Conservation (phyloP, 2,797 vertebrate genomes). For the Staurois parvus region DNA sequence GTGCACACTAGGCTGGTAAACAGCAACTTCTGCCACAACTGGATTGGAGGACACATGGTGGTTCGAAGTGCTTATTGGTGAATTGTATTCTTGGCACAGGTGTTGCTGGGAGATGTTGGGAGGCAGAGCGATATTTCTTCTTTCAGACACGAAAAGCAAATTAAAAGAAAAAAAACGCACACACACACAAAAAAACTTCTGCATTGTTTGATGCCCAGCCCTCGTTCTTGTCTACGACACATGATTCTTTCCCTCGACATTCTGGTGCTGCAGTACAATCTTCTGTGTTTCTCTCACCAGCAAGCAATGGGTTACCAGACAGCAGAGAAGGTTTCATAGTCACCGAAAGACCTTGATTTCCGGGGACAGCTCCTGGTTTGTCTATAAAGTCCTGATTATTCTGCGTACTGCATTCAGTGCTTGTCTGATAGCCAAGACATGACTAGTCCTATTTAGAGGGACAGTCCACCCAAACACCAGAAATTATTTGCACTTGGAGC, state of each 20-base stretch:
- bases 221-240: constrained; percentile 9
- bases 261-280: constrained; percentile 31
- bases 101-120: constrained; percentile 64
- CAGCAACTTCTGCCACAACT: constrained; percentile 9
- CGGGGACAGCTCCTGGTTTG: not conserved
- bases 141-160: constrained; percentile 50
- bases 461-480: no score
- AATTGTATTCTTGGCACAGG: constrained; percentile 53
- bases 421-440: no score
- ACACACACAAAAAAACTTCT: constrained; percentile 26
- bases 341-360: not conserved
- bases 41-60: constrained; percentile 51
- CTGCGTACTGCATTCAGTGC: no score
- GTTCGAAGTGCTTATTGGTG: constrained; percentile 50
- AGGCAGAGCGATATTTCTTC: constrained; percentile 55
- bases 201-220: constrained; percentile 18
- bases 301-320: not conserved
- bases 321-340: not conserved
- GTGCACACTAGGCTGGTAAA: constrained; percentile 16
- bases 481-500: no score
- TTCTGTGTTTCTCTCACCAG: not conserved
- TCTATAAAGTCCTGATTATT: not conserved
- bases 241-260: not conserved
- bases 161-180: not conserved
- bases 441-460: no score